Evolutionary conservation across 2,888 invertebrate species (phyloP).

Genomic region (Lymantria dispar): DNA sequence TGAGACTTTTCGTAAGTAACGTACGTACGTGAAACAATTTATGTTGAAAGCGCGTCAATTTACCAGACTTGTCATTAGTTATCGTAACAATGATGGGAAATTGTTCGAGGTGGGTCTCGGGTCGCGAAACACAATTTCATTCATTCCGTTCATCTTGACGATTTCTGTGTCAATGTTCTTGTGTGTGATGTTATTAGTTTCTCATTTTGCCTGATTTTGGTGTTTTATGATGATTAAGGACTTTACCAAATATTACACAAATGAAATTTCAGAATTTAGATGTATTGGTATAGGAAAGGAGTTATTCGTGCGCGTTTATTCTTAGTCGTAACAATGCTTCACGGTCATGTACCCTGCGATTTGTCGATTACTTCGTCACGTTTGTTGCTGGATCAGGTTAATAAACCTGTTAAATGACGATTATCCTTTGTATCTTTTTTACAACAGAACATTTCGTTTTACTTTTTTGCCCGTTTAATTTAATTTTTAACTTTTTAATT

Average conservation of each 20-base stretch:
- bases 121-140: constrained; percentile 49
- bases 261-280: constrained; percentile 11
- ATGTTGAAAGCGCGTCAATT: constrained; percentile 58
- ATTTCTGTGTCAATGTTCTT: constrained; percentile 57
- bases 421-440: constrained; percentile 46
- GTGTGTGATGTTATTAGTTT: constrained; percentile 43
- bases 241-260: background rate
- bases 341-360: constrained; percentile 70
- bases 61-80: constrained; percentile 56
- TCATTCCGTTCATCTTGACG: constrained; percentile 45
- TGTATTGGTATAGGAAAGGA: constrained; percentile 44
- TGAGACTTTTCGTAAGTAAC: constrained; percentile 30
- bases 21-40: constrained; percentile 35
- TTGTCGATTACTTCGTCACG: constrained; percentile 66
- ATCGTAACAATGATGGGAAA: constrained; percentile 64
- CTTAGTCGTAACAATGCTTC: constrained; percentile 51
- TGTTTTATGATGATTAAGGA: background rate
- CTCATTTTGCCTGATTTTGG: constrained; percentile 28
- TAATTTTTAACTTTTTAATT: constrained; percentile 33
- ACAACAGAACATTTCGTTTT: constrained; percentile 31
- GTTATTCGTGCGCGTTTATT: constrained; percentile 56
- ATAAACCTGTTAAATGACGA: constrained; percentile 62
- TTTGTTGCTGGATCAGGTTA: constrained; percentile 59
- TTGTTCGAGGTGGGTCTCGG: constrained; percentile 46
- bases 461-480: constrained; percentile 37